Evolutionary conservation across 1,140 invertebrate species (phyloP), one percentile per base, ranked within the genome.

Genomic region (Littorina saxatilis): DNA sequence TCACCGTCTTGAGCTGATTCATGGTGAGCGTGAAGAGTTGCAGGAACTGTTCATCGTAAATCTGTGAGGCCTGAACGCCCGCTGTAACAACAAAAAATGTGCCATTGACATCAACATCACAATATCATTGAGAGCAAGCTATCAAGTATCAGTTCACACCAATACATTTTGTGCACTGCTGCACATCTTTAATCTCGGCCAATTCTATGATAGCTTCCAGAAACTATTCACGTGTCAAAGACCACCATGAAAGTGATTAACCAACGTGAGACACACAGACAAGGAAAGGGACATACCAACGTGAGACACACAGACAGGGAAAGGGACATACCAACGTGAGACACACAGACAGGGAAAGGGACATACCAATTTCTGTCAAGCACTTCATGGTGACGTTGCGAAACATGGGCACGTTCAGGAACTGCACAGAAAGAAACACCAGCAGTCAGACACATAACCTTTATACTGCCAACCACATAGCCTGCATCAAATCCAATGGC

Each of bases 361-460:
- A 88, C 86, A 89, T 86, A 88, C 94, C 94, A 88, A 99, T 99
- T 94, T 99, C 99, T 72, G 98, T 99, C 84, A 99, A 94, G 94
- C 98, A 99, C 92, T 99, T 99, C 76, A 99, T 93, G 63, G 98
- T 99, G 17, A 99, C 97, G 94, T 99, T 99, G 87, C 99, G 95
- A 92, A 99, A 99, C 94, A 99, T 96, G 70, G 98, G 98, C 80
- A 99, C 97, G 93, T 97, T 97, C 76, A 99, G 94, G 94, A 99
- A 99, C 95, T 96, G 88, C 79, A 90, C 90, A 93, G 90, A 88
- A 90, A n/a, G n/a, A 86, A 83, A 88, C 76, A 75, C 43, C 43
- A 47, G n/a, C n/a, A n/a, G n/a, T n/a, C n/a, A n/a, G n/a, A n/a
- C n/a, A n/a, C n/a, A n/a, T n/a, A n/a, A n/a, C n/a, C n/a, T n/a